phyloP scores from a whole-genome alignment of 2,888 invertebrate genomes.

The Hymenopus coronatus region DNA sequence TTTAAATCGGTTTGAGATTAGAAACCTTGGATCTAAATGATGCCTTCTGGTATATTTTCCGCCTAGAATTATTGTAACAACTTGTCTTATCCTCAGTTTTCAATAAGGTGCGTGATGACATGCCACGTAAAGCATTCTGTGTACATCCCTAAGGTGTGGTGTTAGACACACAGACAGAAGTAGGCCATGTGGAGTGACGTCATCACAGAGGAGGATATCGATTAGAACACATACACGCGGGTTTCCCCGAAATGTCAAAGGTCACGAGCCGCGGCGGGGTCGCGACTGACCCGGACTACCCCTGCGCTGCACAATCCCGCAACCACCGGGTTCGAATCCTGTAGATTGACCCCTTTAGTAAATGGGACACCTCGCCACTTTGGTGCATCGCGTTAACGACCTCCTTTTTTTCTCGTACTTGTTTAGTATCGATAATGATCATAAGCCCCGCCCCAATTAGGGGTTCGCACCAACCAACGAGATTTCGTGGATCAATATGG shows the following conservation, averaged over 20 bases:
- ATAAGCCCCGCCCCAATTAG: not conserved
- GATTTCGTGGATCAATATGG: not conserved
- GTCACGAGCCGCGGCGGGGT: not conserved
- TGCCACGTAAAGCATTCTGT: not conserved
- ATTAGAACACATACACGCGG: not conserved
- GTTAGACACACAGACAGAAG: not conserved
- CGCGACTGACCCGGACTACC: not conserved
- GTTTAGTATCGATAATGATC: not conserved
- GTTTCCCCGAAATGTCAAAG: slow-evolving; percentile 5
- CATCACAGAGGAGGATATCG: not conserved
- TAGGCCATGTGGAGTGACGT: not conserved
- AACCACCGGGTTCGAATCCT: not conserved
- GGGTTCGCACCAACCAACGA: not conserved
- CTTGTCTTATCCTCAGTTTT: not conserved
- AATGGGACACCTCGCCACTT: not conserved
- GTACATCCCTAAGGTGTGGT: not conserved
- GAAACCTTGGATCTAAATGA: too few species aligned
- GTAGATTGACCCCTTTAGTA: not conserved
- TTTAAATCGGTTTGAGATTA: too few species aligned
- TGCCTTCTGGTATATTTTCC: too few species aligned
- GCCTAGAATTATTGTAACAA: too few species aligned
- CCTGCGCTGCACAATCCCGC: not conserved
- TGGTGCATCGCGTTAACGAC: not conserved
- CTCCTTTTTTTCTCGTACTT: not conserved
- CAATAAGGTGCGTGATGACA: not conserved